Conservation (phyloP, 2,888 invertebrate genomes). For the Camptogramma bilineatum region DNA sequence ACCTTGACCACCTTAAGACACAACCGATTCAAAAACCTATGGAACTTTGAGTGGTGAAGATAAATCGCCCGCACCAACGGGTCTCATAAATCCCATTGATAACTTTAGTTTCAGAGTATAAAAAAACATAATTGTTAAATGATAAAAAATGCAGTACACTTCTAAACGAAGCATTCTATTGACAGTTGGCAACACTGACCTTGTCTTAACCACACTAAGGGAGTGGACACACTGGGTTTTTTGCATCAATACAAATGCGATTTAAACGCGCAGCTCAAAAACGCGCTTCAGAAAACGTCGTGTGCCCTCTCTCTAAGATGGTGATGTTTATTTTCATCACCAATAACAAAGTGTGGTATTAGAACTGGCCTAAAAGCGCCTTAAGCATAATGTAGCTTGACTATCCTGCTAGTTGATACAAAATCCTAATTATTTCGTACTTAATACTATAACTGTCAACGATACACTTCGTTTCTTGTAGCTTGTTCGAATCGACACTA, state of each 20-base stretch:
- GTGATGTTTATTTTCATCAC: neutral
- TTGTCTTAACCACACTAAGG: neutral
- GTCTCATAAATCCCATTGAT: conserved; percentile 10
- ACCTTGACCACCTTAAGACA: neutral
- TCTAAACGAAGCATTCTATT: conserved; percentile 39
- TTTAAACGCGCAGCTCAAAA: too few species aligned
- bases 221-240: too few species aligned
- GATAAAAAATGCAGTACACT: conserved; percentile 50
- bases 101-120: conserved; percentile 52
- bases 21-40: too few species aligned
- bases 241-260: too few species aligned
- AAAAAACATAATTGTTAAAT: conserved; percentile 48
- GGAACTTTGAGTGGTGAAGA: neutral
- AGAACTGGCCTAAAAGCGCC: conserved; percentile 19
- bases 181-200: conserved; percentile 37
- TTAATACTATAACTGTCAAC: conserved; percentile 38
- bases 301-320: too few species aligned
- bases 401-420: conserved; percentile 37
- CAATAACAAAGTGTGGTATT: neutral
- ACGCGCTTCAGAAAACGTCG: too few species aligned
- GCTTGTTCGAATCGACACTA: conserved; percentile 31
- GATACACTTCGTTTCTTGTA: conserved; percentile 34
- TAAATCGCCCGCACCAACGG: neutral
- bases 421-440: conserved; percentile 41
- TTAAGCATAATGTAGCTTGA: conserved; percentile 24